A percentile compares a stretch with the other conserved stretches of the same genome.
These are phyloP conservation scores for Antrozous pallidus DNA, from an alignment of 2,797 vertebrate species.

Conservation along the genomic window DNA sequence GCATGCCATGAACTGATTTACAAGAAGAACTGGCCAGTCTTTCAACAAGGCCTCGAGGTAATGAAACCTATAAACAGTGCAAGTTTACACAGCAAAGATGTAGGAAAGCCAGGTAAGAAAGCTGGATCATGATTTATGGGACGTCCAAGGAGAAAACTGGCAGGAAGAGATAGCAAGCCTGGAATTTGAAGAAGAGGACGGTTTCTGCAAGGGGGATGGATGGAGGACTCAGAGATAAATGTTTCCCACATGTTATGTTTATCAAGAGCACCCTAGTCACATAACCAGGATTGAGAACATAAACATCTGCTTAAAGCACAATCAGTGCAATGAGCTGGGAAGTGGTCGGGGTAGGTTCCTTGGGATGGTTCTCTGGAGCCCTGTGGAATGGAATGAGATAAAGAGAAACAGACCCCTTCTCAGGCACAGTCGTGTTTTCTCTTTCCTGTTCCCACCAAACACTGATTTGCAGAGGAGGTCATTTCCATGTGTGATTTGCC, in stretches of 20 bases:
- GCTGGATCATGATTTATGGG: background rate
- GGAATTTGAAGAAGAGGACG: background rate
- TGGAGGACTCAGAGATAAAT: background rate
- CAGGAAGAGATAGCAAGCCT: background rate
- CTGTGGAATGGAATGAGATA: background rate
- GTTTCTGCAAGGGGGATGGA: background rate
- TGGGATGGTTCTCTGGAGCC: background rate
- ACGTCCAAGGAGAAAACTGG: background rate
- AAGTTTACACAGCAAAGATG: background rate
- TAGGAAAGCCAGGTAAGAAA: background rate
- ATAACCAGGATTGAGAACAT: constrained; percentile 46
- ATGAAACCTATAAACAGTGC: background rate
- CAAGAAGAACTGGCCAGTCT: background rate
- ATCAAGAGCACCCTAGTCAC: background rate
- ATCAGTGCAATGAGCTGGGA: background rate
- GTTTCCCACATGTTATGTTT: constrained; percentile 47
- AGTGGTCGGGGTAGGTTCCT: background rate
- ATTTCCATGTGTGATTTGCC: background rate
- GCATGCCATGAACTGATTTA: background rate
- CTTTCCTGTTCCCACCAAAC: background rate
- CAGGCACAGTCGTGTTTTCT: background rate
- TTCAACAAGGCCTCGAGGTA: background rate
- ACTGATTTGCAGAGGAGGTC: background rate
- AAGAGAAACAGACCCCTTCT: background rate
- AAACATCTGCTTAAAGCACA: constrained; percentile 41